Base-by-base conservation (phyloP, 2,888 invertebrate genomes). In the Cancer borealis region DNA sequence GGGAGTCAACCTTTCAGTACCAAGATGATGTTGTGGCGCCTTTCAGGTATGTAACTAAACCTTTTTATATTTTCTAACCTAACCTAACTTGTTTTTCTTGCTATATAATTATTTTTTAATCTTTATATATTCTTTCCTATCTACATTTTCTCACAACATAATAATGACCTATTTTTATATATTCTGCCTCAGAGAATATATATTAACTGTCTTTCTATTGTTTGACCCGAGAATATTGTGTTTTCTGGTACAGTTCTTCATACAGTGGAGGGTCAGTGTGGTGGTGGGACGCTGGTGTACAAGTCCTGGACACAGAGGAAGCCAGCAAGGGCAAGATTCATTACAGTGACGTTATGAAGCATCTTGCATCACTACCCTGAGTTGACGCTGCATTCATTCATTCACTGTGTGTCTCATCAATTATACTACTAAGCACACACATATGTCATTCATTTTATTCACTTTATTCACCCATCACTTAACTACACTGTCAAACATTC, bases 221-320 rank as follows among this genome's bases (percentile, higher is more conserved):
- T 14, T 21, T 21, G 8, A 3, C 17, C 47, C 6, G 47, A 88
- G 46, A n/a, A 88, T 47, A 88, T 12, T n/a, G 3, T 17, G 12
- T 12, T 88, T 88, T n/a, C 5, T 10, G 12, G 47, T 14, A 0
- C 92, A 93, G 93, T 30, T 91, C 88, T 3, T 95, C 95, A 14
- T 95, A 93, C 45, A 26, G 91, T 60, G 91, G 91, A 49, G 91
- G 95, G n/a, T 21, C 73, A 10, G 84, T 93, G 17, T 95, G 92
- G 95, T 94, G 94, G 94, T 94, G 94, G 94, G 93, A 94, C 14
- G 46, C 12, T 10, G 92, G 93, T 3, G 94, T 94, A 14, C 94
- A 94, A 54, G 79, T 94, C 39, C 45, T 94, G 26, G 88, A 92
- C 5, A 8, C 46, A n/a, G 94, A 94, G 12, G 93, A 92, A 30